These are phyloP conservation scores for Lasioglossum oenotherae DNA, from an alignment of 2,888 invertebrate genomes.

Conservation along the genomic window DNA sequence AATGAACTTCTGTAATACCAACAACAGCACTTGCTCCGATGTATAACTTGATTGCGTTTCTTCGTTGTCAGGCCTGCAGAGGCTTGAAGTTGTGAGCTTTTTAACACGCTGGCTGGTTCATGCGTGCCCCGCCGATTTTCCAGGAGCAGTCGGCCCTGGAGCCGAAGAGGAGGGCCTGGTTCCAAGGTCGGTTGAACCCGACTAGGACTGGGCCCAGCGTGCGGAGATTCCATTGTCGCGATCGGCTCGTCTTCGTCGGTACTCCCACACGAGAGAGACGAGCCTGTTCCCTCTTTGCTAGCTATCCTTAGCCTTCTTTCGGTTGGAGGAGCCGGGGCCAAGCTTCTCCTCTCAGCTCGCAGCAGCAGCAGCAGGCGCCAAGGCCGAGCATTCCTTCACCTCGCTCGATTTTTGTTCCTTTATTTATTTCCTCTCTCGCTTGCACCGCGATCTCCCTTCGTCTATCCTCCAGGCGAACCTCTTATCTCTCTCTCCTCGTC, in stretches of 20 bases:
- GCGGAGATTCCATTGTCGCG: constrained; percentile 32
- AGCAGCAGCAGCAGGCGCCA: constrained; percentile 63
- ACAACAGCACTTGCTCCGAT: not conserved
- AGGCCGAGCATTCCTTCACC: constrained; percentile 80
- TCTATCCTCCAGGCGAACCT: constrained; percentile 19
- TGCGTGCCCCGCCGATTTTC: not conserved
- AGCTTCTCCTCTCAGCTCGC: constrained; percentile 21
- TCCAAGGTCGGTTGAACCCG: not conserved
- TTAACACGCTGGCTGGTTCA: not conserved
- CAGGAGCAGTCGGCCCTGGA: not conserved
- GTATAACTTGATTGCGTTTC: not conserved
- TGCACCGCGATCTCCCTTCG: constrained; percentile 27
- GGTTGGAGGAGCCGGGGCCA: constrained; percentile 43
- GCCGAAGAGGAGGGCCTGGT: not conserved
- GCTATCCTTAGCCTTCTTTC: constrained; percentile 51
- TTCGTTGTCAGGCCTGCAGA: too few species aligned
- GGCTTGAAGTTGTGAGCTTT: not conserved
- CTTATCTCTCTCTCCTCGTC: not conserved
- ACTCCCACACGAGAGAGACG: constrained; percentile 17
- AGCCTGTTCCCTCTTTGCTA: constrained; percentile 17
- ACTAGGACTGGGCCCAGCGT: not conserved
- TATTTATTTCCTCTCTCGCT: constrained; percentile 60
- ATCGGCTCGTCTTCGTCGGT: constrained; percentile 18
- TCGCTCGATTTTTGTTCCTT: constrained; percentile 72
- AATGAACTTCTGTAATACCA: not conserved